phyloP scores from a whole-genome alignment of 2,888 invertebrate species.

The Himalopsyche anomala region DNA sequence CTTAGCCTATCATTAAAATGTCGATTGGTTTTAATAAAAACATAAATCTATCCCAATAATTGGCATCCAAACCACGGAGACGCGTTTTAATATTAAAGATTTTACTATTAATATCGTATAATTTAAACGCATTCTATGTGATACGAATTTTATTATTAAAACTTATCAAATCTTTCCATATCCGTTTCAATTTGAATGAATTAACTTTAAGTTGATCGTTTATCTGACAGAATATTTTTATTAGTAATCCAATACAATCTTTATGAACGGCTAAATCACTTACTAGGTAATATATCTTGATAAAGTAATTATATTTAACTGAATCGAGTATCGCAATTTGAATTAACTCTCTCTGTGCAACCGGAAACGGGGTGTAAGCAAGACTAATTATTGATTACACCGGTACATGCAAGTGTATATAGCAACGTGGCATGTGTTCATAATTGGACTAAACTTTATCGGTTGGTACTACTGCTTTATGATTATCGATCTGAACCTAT shows the following conservation, averaged over 20 bases:
- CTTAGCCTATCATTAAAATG: neutral
- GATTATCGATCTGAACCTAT: too few relatives aligned
- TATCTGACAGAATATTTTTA: constrained; percentile 10
- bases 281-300: constrained; percentile 8
- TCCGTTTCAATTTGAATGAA: constrained; percentile 22
- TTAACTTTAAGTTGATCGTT: constrained; percentile 21
- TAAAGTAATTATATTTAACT: constrained; percentile 27
- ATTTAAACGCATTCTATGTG: neutral
- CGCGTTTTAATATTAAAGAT: neutral
- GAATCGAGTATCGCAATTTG: constrained; percentile 31
- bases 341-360: neutral
- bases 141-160: neutral
- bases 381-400: neutral
- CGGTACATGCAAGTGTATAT: too few relatives aligned
- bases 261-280: constrained; percentile 28
- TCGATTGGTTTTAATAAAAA: constrained; percentile 9
- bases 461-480: too few relatives aligned
- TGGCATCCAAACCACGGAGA: neutral
- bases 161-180: neutral
- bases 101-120: neutral
- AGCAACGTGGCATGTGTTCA: too few relatives aligned
- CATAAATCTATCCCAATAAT: neutral
- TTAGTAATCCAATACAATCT: constrained; percentile 27
- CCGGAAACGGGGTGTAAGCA: neutral
- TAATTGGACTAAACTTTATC: too few relatives aligned